These are phyloP conservation scores for Thaleichthys pacificus DNA, from an alignment of 2,797 vertebrate genomes.

Conservation along the genomic window DNA sequence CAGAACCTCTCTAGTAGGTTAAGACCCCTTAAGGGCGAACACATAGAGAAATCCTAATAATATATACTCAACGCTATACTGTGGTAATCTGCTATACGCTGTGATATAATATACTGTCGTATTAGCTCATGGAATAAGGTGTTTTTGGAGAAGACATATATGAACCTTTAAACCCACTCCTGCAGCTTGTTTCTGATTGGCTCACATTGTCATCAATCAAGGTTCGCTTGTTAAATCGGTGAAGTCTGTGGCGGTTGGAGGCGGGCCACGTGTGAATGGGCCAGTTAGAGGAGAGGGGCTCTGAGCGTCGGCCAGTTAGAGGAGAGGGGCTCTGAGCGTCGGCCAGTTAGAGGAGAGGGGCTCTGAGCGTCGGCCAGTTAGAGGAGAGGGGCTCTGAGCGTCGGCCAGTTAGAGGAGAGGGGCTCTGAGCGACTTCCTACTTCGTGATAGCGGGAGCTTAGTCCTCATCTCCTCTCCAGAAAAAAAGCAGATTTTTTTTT, in stretches of 20 bases:
- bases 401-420: slow-evolving; percentile 41
- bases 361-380: slow-evolving; percentile 33
- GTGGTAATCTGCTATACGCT: slow-evolving; percentile 63
- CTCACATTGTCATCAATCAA: slow-evolving; percentile 42
- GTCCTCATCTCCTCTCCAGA: slow-evolving; percentile 48
- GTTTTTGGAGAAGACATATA: slow-evolving; percentile 39
- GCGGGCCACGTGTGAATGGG: slow-evolving; percentile 43
- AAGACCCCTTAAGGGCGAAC: slow-evolving; percentile 51
- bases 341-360: slow-evolving; percentile 40
- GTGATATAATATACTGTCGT: slow-evolving; percentile 50
- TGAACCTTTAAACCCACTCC: slow-evolving; percentile 38
- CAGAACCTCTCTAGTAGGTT: slow-evolving; percentile 44
- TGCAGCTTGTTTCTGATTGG: slow-evolving; percentile 46
- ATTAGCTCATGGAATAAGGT: slow-evolving; percentile 45
- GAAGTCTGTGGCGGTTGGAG: slow-evolving; percentile 34
- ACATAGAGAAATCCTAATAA: slow-evolving; percentile 61
- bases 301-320: slow-evolving; percentile 32
- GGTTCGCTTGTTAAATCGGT: slow-evolving; percentile 32
- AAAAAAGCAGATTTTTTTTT: slow-evolving; percentile 52
- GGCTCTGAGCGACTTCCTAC: background rate
- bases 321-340: slow-evolving; percentile 30
- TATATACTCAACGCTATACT: slow-evolving; percentile 58
- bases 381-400: slow-evolving; percentile 29
- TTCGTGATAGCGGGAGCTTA: slow-evolving; percentile 28
- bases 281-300: slow-evolving; percentile 37